Evolutionary conservation across 2,888 invertebrate species (phyloP).

Genomic region (Perizoma affinitatum): DNA sequence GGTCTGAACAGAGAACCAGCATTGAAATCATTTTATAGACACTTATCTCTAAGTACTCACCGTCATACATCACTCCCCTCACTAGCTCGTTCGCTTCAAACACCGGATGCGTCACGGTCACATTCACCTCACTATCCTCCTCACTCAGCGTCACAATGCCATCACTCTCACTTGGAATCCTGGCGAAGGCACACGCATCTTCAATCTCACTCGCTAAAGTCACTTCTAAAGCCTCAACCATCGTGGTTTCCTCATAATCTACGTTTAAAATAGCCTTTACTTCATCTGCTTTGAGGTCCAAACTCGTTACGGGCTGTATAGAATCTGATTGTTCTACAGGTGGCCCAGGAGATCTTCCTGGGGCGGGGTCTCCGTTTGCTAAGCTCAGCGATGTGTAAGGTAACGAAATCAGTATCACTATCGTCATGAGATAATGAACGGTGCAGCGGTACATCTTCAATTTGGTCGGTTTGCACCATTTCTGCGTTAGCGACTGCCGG

Average conservation of each 20-base stretch:
- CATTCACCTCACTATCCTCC: constrained; percentile 73
- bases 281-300: constrained; percentile 45
- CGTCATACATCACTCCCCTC: constrained; percentile 82
- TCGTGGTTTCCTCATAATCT: constrained; percentile 61
- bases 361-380: constrained; percentile 86
- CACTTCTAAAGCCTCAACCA: constrained; percentile 35
- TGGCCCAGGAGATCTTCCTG: constrained; percentile 87
- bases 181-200: constrained; percentile 74
- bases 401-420: constrained; percentile 65
- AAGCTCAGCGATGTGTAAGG: constrained; percentile 73
- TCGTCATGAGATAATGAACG: constrained; percentile 47
- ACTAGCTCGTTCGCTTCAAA: constrained; percentile 80
- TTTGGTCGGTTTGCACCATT: constrained; percentile 53
- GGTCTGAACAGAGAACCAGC: too few species aligned
- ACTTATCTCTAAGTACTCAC: constrained; percentile 59
- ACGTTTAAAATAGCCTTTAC: constrained; percentile 46
- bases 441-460: constrained; percentile 58
- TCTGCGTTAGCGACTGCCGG: constrained; percentile 37
- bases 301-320: constrained; percentile 9
- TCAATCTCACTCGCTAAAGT: constrained; percentile 48
- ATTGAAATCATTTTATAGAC: too few species aligned
- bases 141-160: constrained; percentile 70
- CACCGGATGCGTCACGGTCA: constrained; percentile 78
- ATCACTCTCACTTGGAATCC: constrained; percentile 72
- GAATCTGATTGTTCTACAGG: constrained; percentile 51